Conservation (phyloP, 2,797 vertebrate genomes). For the Cheirogaleus major region DNA sequence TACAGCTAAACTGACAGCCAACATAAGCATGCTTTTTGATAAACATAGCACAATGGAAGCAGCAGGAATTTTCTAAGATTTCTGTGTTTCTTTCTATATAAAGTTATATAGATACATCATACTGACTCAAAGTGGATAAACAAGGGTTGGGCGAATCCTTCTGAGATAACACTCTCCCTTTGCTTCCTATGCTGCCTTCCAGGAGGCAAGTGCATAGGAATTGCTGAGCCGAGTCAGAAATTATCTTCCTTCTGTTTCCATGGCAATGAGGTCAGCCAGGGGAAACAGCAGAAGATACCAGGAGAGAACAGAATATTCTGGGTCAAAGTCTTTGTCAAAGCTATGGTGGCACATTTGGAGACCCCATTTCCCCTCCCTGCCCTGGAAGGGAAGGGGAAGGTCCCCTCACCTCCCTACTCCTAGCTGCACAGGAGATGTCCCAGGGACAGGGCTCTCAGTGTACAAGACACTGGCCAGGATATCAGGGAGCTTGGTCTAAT, state of each 20-base stretch:
- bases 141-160: not conserved
- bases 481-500: not conserved
- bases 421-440: not conserved
- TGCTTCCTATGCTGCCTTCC: not conserved
- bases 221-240: not conserved
- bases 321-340: not conserved
- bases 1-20: too few relatives aligned
- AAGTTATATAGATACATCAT: not conserved
- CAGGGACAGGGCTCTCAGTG: not conserved
- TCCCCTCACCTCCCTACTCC: not conserved
- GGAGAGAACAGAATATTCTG: not conserved
- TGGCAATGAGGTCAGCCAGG: slow-evolving; percentile 17
- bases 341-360: not conserved
- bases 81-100: not conserved
- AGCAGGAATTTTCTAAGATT: not conserved
- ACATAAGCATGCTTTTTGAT: not conserved
- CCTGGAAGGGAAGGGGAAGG: not conserved
- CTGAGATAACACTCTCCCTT: not conserved
- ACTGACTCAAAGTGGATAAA: not conserved
- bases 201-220: not conserved
- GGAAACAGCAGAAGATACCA: not conserved
- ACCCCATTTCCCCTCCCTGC: not conserved
- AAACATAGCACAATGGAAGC: not conserved
- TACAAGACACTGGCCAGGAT: not conserved
- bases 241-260: not conserved